Evolutionary conservation across 2,888 invertebrate species (phyloP).

Genomic region (Allolobophora icterica): DNA sequence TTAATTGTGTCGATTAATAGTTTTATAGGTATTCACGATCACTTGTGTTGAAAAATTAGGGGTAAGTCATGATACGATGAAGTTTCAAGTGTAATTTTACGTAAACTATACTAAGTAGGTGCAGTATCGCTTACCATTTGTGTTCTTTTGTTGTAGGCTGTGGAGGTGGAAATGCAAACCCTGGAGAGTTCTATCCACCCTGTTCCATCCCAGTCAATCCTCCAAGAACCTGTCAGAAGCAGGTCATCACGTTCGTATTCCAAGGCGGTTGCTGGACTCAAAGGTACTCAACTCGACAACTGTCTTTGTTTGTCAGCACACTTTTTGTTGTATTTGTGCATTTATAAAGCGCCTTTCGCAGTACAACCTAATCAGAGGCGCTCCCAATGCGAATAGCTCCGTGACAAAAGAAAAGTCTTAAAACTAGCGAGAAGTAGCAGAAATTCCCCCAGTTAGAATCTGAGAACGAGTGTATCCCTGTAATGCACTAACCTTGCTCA

Average conservation of each 20-base stretch:
- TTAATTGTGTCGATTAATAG: background rate
- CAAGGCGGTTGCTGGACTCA: conserved; percentile 25
- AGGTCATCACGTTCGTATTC: conserved; percentile 1
- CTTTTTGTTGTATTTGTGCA: too few relatives aligned
- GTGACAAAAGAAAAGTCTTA: too few relatives aligned
- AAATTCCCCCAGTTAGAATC: too few relatives aligned
- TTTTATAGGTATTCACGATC: background rate
- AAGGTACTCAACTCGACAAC: background rate
- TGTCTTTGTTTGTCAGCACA: background rate
- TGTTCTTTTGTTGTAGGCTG: background rate
- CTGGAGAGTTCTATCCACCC: conserved; percentile 14
- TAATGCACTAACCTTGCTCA: too few relatives aligned
- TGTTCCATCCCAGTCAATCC: conserved; percentile 13
- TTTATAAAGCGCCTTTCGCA: too few relatives aligned
- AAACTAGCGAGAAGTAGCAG: too few relatives aligned
- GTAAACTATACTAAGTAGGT: background rate
- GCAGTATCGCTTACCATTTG: background rate
- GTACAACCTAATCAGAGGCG: too few relatives aligned
- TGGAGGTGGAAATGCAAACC: conserved; percentile 19
- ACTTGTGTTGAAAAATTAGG: too few relatives aligned
- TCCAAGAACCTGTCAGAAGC: background rate
- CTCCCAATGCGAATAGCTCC: too few relatives aligned
- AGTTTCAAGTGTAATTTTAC: background rate
- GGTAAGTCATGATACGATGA: too few relatives aligned
- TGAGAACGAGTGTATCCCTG: too few relatives aligned